A percentile compares a stretch with the other conserved stretches of the same genome.
phyloP scores from a whole-genome alignment of 2,888 invertebrate genomes.

The Hydraecia micacea region DNA sequence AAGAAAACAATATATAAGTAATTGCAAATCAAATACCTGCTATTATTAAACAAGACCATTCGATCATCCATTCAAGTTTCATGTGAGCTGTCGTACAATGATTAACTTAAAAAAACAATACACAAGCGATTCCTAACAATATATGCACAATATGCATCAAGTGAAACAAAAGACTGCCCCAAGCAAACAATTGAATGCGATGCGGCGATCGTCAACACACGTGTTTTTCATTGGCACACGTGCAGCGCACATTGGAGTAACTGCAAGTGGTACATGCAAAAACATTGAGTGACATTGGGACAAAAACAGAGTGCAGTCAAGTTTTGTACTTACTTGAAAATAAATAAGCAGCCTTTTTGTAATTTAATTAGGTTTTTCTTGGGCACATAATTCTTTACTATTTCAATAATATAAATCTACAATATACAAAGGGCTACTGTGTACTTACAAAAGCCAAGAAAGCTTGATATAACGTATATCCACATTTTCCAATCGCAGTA shows the following conservation, averaged over 20 bases:
- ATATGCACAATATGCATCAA: slow-evolving; percentile 16
- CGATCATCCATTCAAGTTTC: not conserved
- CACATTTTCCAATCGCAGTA: slow-evolving; percentile 7
- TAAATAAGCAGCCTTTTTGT: slow-evolving; percentile 1
- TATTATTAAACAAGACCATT: not conserved
- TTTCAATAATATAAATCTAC: not conserved
- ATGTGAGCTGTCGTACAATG: not conserved
- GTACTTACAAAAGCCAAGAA: not conserved
- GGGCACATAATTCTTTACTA: not conserved
- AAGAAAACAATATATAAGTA: not conserved
- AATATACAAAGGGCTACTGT: not conserved
- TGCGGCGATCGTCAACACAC: slow-evolving; percentile 55
- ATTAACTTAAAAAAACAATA: slow-evolving; percentile 33
- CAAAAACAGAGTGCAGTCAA: slow-evolving; percentile 8
- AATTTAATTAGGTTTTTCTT: not conserved
- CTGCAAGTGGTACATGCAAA: slow-evolving; percentile 54
- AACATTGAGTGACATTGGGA: slow-evolving; percentile 25
- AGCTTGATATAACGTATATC: not conserved
- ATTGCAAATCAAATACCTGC: not conserved
- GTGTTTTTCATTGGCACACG: slow-evolving; percentile 71
- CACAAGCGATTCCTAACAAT: slow-evolving; percentile 41
- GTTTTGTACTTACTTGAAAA: slow-evolving; percentile 1
- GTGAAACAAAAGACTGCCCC: slow-evolving; percentile 44
- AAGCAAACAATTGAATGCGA: slow-evolving; percentile 62
- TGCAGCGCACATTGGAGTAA: slow-evolving; percentile 70